Evolutionary conservation across 35 echinoderm and acorn worm species (phyloP).

Genomic region (Lytechinus pictus): DNA sequence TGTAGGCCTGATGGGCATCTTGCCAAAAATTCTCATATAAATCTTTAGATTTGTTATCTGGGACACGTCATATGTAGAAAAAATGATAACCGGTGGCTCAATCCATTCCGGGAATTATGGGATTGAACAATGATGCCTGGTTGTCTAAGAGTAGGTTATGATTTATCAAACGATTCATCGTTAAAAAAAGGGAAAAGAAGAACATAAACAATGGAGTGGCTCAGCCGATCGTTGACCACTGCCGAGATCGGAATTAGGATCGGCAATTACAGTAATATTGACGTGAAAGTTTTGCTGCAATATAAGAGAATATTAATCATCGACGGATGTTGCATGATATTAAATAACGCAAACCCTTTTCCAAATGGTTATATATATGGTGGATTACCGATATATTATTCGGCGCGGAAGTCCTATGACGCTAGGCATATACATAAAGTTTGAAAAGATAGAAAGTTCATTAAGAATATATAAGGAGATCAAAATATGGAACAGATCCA

Average conservation of each 20-base stretch:
- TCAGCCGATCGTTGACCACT: not conserved
- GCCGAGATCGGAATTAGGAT: not conserved
- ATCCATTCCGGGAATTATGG: not conserved
- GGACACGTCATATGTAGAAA: not conserved
- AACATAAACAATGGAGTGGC: not conserved
- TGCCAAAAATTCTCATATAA: not conserved
- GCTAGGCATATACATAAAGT: too few species aligned
- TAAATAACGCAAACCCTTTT: too few species aligned
- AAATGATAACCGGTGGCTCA: not conserved
- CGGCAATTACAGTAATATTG: too few species aligned
- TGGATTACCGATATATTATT: too few species aligned
- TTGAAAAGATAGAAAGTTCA: too few species aligned
- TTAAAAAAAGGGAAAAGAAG: not conserved
- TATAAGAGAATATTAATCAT: too few species aligned
- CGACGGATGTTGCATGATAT: too few species aligned
- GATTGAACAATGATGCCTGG: not conserved
- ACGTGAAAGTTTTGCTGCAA: too few species aligned
- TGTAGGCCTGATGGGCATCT: not conserved
- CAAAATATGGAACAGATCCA: too few species aligned
- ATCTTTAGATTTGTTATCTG: not conserved
- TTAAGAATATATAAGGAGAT: too few species aligned
- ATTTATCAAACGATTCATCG: not conserved
- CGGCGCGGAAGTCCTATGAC: too few species aligned
- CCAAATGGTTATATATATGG: too few species aligned
- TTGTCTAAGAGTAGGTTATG: not conserved